These are phyloP conservation scores for Nettapus auritus DNA, from an alignment of 2,113 vertebrate genomes.

Conservation along the genomic window DNA sequence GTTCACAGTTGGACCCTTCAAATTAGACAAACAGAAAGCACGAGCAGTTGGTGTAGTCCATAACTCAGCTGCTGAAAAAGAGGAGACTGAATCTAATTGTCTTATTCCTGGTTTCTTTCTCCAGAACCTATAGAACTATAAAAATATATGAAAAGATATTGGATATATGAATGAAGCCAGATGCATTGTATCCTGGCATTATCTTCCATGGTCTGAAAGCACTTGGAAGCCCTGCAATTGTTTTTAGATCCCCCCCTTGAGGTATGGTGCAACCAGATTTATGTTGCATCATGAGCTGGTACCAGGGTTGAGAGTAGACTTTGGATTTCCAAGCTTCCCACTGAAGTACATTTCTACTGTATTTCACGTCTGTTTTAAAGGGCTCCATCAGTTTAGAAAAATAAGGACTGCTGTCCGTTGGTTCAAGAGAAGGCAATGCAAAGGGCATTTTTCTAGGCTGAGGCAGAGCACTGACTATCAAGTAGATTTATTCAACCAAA, in stretches of 20 bases:
- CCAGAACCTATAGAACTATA: too few relatives aligned
- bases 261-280: not conserved
- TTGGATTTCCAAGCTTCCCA: not conserved
- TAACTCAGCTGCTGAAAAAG: not conserved
- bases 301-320: not conserved
- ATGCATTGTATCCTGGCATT: not conserved
- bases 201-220: not conserved
- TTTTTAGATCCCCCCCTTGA: not conserved
- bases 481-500: not conserved
- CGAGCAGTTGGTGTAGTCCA: not conserved
- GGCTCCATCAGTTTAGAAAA: not conserved
- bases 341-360: not conserved
- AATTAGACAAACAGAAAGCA: too few relatives aligned
- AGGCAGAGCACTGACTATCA: not conserved
- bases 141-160: not conserved
- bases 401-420: not conserved
- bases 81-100: not conserved
- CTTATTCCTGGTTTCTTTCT: not conserved
- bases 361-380: not conserved
- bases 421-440: not conserved
- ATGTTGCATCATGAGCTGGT: not conserved
- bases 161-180: not conserved
- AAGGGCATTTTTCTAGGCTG: not conserved
- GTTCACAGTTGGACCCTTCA: too few relatives aligned
- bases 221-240: not conserved